A percentile compares a stretch with the other conserved stretches of the same genome.
Evolutionary conservation across 2,113 vertebrate genomes (phyloP).

Genomic region (Xiphorhynchus elegans): DNA sequence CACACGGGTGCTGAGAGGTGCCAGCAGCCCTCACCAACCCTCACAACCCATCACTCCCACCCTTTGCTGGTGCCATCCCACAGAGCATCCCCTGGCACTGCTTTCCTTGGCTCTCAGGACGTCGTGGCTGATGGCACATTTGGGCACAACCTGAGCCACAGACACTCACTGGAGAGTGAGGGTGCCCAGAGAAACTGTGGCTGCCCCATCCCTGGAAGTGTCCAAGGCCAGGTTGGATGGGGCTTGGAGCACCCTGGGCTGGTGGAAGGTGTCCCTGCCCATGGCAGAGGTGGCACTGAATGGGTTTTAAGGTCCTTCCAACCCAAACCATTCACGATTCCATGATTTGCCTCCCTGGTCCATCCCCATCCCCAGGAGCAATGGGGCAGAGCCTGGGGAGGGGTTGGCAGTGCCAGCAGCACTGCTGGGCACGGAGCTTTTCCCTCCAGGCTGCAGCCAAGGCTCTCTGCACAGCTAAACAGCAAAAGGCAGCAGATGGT

Average conservation of each 20-base stretch:
- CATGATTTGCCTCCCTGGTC: neutral
- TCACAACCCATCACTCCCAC: neutral
- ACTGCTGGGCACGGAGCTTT: accelerated
- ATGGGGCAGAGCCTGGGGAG: accelerated
- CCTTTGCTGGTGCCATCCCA: neutral
- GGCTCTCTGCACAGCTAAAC: neutral
- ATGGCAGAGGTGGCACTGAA: too few species aligned
- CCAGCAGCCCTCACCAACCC: neutral
- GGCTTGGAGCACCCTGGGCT: neutral
- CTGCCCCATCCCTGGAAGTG: neutral
- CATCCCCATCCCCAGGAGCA: neutral
- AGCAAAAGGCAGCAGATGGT: constrained; percentile 46
- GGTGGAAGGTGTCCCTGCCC: neutral
- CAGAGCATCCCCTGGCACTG: neutral
- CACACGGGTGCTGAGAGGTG: neutral
- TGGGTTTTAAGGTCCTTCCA: neutral
- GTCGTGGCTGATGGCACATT: accelerated
- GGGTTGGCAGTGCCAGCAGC: accelerated
- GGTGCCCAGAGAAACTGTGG: neutral
- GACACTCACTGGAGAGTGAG: accelerated
- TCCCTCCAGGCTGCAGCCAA: neutral
- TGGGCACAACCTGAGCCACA: neutral
- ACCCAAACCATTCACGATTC: neutral
- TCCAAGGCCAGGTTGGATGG: neutral
- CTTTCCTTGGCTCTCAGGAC: neutral